Percentiles rank a stretch among this genome's conserved stretches.
Evolutionary conservation across 2,888 invertebrate genomes (phyloP).

Genomic region (Nephrotoma guestfalica): DNA sequence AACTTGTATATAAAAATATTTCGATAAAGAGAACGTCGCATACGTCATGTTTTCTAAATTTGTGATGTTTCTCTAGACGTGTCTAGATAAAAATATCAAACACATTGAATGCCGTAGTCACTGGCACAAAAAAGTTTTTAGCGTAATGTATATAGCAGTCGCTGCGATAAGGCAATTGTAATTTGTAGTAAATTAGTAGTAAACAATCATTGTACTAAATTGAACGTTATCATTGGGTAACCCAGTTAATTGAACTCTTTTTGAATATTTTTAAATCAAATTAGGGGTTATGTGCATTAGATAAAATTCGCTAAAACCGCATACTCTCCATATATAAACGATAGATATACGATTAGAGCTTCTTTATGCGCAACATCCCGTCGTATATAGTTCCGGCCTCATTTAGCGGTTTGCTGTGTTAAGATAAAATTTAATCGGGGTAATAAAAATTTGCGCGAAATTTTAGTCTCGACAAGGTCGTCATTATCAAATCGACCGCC

Average conservation of each 20-base stretch:
- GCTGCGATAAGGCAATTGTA: too few relatives aligned
- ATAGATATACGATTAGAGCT: neutral
- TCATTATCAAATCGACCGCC: neutral
- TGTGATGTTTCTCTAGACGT: neutral
- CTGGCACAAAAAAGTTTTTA: neutral
- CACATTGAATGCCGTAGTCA: neutral
- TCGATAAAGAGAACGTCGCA: neutral
- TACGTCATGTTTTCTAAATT: neutral
- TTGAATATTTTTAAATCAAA: neutral
- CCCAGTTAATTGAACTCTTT: neutral
- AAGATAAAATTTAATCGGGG: neutral
- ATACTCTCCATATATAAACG: neutral
- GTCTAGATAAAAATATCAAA: neutral
- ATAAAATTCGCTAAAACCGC: neutral
- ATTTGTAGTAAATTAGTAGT: too few relatives aligned
- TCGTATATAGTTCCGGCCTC: neutral
- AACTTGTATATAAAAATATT: neutral
- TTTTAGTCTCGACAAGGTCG: neutral
- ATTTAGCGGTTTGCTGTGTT: neutral
- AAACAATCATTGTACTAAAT: neutral
- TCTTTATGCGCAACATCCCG: neutral
- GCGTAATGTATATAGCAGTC: neutral
- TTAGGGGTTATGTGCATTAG: neutral
- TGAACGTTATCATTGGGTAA: neutral
- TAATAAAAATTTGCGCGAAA: neutral